Evolutionary conservation across 2,113 vertebrate genomes (phyloP), one percentile per base, ranked within the genome.

Genomic region (Sitta europaea): DNA sequence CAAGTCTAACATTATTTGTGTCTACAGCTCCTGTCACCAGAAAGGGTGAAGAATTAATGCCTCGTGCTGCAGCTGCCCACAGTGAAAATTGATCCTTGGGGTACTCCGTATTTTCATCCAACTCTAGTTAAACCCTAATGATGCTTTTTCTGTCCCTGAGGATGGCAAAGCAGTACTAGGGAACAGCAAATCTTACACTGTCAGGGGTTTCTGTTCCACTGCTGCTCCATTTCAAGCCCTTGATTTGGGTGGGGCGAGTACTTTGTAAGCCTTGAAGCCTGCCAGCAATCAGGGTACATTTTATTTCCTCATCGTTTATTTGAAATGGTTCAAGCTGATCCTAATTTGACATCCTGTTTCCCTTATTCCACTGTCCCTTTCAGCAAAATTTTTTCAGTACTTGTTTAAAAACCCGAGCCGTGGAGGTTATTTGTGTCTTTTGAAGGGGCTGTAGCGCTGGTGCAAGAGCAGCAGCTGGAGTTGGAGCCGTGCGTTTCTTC

Each of bases 11-110:
- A 12, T 95, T 95, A 81, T 95, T 96, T 91, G 74, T 94, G 84
- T 94, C 88, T 93, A 31, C 77, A 81, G 95, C 83, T 96, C 35
- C 88, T 95, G 90, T 87, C 94, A 83, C 61, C 86, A 89, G 71
- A 89, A 50, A 84, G 43, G 61, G 54, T 81, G 92, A 94, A 50
- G 84, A 95, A 96, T 94, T 92, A 96, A 90, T 71, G 87, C 86
- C 78, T 95, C 4, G 1, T 91, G 88, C 82, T 94, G 78, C 91
- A 95, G 61, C 88, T 81, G 74, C 96, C 96, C 42, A 1, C 79
- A 35, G 94, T 75, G 95, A 96, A 96, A 96, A 97, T 91, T 92
- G 92, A 92, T 93, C 88, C 91, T 92, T 93, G 86, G 62, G 77
- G 83, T 96, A 89, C 75, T 83, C 86, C 2, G 1, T 96, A 95